A percentile compares a stretch with the other conserved stretches of the same genome.
Evolutionary conservation across 1,140 invertebrate species (phyloP).

Genomic region (roundworm (Caenorhabditis elegans)): WBcel235 BX284603.4:7383501-7384000

Average conservation of each 20-base stretch:
- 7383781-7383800: background rate
- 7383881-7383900: background rate
- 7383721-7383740: background rate
- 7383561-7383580: conserved; percentile 33
- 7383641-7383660: background rate
- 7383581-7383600: conserved; percentile 37
- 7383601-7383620: conserved; percentile 18
- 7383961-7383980: too few relatives aligned
- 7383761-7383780: background rate
- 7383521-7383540: conserved; percentile 47
- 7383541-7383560: conserved; percentile 40
- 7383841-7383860: background rate
- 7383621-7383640: conserved; percentile 37
- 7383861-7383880: background rate
- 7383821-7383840: background rate
- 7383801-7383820: background rate
- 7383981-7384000: background rate
- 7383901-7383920: background rate
- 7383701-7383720: conserved; percentile 3
- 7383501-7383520: conserved; percentile 34
- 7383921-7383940: background rate
- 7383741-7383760: background rate
- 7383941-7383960: too few relatives aligned
- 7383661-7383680: background rate
- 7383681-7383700: background rate